These are phyloP conservation scores for Myrmecobius fasciatus DNA, from an alignment of 2,113 vertebrate genomes.

Conservation along the genomic window DNA sequence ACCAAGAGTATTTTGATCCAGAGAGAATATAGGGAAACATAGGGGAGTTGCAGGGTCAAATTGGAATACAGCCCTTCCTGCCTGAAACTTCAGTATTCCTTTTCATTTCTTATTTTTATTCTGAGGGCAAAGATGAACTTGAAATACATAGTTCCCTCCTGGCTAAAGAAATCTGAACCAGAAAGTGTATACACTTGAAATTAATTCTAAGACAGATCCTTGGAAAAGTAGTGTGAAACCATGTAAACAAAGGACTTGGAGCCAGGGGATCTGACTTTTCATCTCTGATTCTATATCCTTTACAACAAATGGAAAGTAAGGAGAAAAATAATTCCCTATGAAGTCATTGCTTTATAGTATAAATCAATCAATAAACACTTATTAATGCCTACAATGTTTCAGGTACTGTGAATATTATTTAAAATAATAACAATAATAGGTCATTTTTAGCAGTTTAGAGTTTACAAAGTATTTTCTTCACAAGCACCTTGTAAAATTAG, in stretches of 20 bases:
- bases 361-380: not conserved
- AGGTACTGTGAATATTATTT: not conserved
- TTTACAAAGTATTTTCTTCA: not conserved
- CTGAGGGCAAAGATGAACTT: no score
- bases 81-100: not conserved
- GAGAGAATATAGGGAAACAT: not conserved
- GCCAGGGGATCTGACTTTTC: not conserved
- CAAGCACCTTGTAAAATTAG: not conserved
- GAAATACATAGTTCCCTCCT: not conserved
- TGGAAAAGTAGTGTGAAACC: rapidly evolving
- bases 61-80: not conserved
- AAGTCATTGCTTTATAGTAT: not conserved
- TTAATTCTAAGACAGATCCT: no score
- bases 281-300: not conserved
- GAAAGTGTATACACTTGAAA: not conserved
- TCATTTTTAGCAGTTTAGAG: not conserved
- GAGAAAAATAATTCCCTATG: not conserved
- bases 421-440: not conserved
- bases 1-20: not conserved
- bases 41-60: not conserved
- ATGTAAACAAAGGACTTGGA: not conserved
- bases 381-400: not conserved
- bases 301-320: not conserved
- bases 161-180: not conserved
- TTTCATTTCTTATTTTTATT: not conserved